These are phyloP conservation scores for Pituophis catenifer DNA, from an alignment of 2,113 vertebrate genomes.

Conservation along the genomic window DNA sequence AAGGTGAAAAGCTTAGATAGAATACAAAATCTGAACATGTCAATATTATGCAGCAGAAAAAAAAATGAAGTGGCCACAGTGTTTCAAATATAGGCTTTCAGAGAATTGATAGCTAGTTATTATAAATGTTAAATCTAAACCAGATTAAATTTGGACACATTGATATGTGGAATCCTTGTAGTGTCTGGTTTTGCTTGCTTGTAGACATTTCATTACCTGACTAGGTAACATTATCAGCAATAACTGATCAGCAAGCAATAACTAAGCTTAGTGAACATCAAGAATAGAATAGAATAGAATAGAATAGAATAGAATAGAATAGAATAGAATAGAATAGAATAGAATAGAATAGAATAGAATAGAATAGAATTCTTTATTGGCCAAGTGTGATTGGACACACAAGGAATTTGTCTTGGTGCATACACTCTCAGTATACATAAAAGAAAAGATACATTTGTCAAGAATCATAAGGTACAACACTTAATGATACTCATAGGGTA, in stretches of 20 bases:
- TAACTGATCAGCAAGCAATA: background rate
- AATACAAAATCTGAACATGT: constrained; percentile 13
- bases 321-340: too few species aligned
- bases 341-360: too few species aligned
- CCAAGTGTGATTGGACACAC: too few species aligned
- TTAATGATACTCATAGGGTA: too few species aligned
- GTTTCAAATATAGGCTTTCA: constrained; percentile 32
- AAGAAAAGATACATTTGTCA: too few species aligned
- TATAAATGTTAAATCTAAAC: constrained; percentile 52
- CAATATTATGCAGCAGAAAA: constrained; percentile 4
- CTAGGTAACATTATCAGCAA: background rate
- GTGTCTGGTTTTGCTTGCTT: background rate
- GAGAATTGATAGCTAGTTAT: constrained; percentile 42
- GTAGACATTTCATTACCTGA: background rate
- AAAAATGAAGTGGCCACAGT: constrained; percentile 13
- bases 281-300: too few species aligned
- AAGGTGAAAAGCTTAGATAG: background rate
- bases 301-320: too few species aligned
- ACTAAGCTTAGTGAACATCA: background rate
- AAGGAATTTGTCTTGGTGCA: too few species aligned
- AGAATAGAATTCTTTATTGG: too few species aligned
- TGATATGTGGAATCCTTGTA: background rate
- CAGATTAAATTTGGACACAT: constrained; percentile 43
- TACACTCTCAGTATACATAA: too few species aligned
- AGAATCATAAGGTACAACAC: too few species aligned